Evolutionary conservation across 2,797 vertebrate species (phyloP), one percentile per base, ranked within the genome.

Genomic region (Clarias laeviceps): DNA sequence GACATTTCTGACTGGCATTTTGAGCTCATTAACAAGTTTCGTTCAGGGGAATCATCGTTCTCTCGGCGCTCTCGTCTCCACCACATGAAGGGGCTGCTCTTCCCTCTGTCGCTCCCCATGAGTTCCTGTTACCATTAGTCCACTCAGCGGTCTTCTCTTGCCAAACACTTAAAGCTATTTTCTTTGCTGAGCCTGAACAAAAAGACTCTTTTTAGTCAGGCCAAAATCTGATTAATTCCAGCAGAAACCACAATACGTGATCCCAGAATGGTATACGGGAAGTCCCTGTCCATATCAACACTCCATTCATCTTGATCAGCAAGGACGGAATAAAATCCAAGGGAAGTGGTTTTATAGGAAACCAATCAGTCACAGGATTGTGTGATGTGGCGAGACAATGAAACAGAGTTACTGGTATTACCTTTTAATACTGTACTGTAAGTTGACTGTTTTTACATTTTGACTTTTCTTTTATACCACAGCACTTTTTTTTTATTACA

Each of bases 111-210:
- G 20, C 72, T 29, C 62, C 70, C 72, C 80, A 50, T 82, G 85
- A 82, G 73, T 57, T 69, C 84, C 61, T n/a, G 27, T 57, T 57
- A 24, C 79, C 84, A 86, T 82, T 86, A 86, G 80, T 82, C 80
- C 34, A 61, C 61, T 77, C 72, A 86, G 73, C 34, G 15, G 56
- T 40, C 80, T 61, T 18, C 66, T 79, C 57, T 79, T 86, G 64
- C 85, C 85, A 79, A 86, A 83, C 40, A 70, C 81, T 72, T 79
- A 69, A 61, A 86, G 73, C 69, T 85, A 70, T 70, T 70, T 85
- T 66, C 59, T 81, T 70, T 74, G 59, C 80, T 78, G 24, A 78
- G 73, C 5, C 27, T n/a, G n/a, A 56, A 18, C 34, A 18, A 68
- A 54, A 83, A 74, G 69, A 34, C 8, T 24, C 54, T n/a, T 8